Percentiles rank a stretch among this genome's conserved stretches.
These are phyloP conservation scores for Melanotaenia parkinsoni DNA, from an alignment of 2,797 vertebrate genomes.

Conservation along the genomic window DNA sequence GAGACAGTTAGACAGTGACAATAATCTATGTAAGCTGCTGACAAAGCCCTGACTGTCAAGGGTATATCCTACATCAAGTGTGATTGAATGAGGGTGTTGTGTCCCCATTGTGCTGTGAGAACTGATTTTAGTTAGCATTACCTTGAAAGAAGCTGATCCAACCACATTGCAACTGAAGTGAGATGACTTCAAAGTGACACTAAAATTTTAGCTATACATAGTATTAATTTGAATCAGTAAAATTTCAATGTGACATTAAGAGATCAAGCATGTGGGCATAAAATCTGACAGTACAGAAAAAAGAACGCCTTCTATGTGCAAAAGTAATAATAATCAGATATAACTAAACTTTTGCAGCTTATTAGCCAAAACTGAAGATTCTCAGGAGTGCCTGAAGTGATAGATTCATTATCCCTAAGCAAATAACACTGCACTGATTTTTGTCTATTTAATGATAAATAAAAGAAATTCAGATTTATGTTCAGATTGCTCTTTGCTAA, in stretches of 20 bases:
- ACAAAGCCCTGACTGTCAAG: slow-evolving; percentile 65
- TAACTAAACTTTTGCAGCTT: neutral
- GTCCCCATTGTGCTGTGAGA: slow-evolving; percentile 53
- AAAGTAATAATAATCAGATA: neutral
- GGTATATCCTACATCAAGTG: slow-evolving; percentile 61
- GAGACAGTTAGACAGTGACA: slow-evolving; percentile 55
- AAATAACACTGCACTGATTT: too few relatives aligned
- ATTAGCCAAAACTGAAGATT: neutral
- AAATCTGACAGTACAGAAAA: neutral
- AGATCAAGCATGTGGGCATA: neutral
- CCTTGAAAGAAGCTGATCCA: slow-evolving; percentile 49
- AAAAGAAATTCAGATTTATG: neutral
- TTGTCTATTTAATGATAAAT: too few relatives aligned
- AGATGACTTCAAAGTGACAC: slow-evolving; percentile 1
- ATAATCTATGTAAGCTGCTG: slow-evolving; percentile 69
- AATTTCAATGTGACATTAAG: neutral
- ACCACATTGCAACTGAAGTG: slow-evolving; percentile 18
- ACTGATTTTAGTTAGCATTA: slow-evolving; percentile 50
- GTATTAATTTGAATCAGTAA: neutral
- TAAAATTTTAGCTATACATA: neutral
- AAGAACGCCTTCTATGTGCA: neutral
- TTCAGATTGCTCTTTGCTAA: neutral
- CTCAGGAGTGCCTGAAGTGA: neutral
- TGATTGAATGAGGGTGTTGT: slow-evolving; percentile 73
- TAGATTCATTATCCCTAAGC: too few relatives aligned